These are phyloP conservation scores for Halcyon malimbica DNA, from an alignment of 2,113 vertebrate species.

Conservation along the genomic window DNA sequence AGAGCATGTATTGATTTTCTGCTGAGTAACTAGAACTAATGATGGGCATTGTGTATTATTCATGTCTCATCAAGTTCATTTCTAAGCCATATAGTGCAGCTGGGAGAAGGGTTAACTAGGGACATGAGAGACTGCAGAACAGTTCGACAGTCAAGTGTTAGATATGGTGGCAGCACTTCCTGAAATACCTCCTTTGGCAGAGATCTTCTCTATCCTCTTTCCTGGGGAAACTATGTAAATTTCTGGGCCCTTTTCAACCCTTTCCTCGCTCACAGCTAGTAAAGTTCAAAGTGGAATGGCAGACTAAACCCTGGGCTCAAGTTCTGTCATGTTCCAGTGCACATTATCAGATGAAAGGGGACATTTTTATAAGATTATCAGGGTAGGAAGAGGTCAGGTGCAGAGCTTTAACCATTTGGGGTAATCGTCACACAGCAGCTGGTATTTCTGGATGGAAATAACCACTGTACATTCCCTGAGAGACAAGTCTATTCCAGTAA, in stretches of 20 bases:
- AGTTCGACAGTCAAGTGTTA: background rate
- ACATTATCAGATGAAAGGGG: background rate
- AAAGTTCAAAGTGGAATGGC: background rate
- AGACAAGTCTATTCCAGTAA: background rate
- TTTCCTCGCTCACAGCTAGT: background rate
- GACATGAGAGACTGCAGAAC: constrained; percentile 8
- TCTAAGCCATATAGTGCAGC: constrained; percentile 1
- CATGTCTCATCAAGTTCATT: constrained; percentile 45
- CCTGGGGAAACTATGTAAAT: background rate
- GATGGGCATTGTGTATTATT: constrained; percentile 51
- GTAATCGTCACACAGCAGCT: background rate
- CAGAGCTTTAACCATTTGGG: background rate
- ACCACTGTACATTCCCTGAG: background rate
- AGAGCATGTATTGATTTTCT: constrained; percentile 53
- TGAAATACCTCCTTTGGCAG: background rate
- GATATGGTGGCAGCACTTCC: background rate
- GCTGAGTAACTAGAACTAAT: constrained; percentile 59
- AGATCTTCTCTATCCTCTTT: background rate
- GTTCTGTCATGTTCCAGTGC: background rate
- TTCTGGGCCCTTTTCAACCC: background rate
- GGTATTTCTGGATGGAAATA: background rate
- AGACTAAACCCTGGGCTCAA: background rate
- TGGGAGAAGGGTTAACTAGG: constrained; percentile 49
- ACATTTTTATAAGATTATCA: background rate
- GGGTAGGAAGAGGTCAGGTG: background rate